These are phyloP conservation scores for Papilio polytes DNA, from an alignment of 1,140 invertebrate genomes.

Conservation along the genomic window DNA sequence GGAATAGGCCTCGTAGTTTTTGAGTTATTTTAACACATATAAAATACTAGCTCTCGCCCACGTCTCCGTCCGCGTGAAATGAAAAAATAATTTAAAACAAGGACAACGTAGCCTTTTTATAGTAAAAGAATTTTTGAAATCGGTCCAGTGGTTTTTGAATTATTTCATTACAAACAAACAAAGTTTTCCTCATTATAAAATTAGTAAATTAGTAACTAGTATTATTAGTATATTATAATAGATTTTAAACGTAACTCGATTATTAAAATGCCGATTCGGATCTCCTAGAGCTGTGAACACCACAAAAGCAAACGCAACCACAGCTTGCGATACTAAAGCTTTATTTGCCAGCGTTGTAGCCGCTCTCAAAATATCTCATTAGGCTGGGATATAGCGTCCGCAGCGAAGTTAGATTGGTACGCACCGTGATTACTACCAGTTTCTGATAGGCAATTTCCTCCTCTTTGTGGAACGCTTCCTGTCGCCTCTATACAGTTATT, in stretches of 20 bases:
- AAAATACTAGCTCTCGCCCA: too few relatives aligned
- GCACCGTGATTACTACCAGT: conserved; percentile 63
- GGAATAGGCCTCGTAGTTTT: too few relatives aligned
- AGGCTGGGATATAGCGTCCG: conserved; percentile 51
- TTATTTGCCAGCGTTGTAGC: conserved; percentile 30
- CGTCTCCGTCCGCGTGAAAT: too few relatives aligned
- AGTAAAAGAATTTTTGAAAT: too few relatives aligned
- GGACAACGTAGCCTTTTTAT: too few relatives aligned
- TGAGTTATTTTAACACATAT: too few relatives aligned
- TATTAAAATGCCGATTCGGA: background rate
- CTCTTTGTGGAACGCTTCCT: conserved; percentile 67
- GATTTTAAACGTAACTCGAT: background rate
- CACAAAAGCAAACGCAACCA: conserved; percentile 21
- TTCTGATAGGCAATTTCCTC: conserved; percentile 76
- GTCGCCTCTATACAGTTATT: conserved; percentile 58
- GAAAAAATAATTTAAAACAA: too few relatives aligned
- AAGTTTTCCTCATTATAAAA: background rate
- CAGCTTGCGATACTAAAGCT: background rate
- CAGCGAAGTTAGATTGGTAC: conserved; percentile 69
- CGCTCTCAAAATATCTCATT: conserved; percentile 62
- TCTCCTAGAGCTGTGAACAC: background rate
- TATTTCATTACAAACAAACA: too few relatives aligned
- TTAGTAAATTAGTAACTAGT: background rate
- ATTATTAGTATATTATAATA: too few relatives aligned
- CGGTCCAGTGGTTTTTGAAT: too few relatives aligned